These are phyloP conservation scores for Pipistrellus nathusii DNA, from an alignment of 2,797 vertebrate species.

Conservation along the genomic window DNA sequence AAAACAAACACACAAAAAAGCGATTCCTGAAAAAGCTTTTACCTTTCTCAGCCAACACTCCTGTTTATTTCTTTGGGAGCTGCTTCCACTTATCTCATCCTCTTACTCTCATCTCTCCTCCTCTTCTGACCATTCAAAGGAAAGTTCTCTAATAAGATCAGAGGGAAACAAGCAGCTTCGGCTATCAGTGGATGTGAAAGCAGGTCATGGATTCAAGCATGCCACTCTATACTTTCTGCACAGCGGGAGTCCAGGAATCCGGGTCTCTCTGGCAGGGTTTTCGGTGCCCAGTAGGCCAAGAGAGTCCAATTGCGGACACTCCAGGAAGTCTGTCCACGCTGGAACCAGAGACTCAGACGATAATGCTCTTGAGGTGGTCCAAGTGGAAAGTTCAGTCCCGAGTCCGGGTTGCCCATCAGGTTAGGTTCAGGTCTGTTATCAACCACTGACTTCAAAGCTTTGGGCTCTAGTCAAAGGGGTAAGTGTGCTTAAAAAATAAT, in stretches of 20 bases:
- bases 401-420: constrained; percentile 69
- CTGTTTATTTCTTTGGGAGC: constrained; percentile 55
- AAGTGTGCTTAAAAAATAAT: constrained; percentile 62
- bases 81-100: constrained; percentile 69
- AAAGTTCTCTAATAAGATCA: constrained; percentile 73
- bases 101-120: constrained; percentile 68
- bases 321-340: constrained; percentile 58
- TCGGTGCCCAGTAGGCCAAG: constrained; percentile 64
- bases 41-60: constrained; percentile 54
- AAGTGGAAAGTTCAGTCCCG: constrained; percentile 72
- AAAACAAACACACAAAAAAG: constrained; percentile 41
- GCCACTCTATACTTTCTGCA: constrained; percentile 31
- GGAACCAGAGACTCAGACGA: constrained; percentile 72
- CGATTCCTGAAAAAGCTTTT: constrained; percentile 40
- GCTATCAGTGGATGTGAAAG: constrained; percentile 71
- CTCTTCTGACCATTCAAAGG: constrained; percentile 51
- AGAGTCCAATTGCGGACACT: constrained; percentile 66
- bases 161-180: constrained; percentile 67
- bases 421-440: constrained; percentile 71
- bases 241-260: constrained; percentile 59
- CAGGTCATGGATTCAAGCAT: constrained; percentile 53
- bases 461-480: constrained; percentile 65
- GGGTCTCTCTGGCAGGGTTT: constrained; percentile 71
- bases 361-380: constrained; percentile 74
- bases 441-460: constrained; percentile 70